Percentiles rank a stretch among this genome's conserved stretches.
phyloP scores from a whole-genome alignment of 1,140 invertebrate species.

The Pygmarrhopalites habei region DNA sequence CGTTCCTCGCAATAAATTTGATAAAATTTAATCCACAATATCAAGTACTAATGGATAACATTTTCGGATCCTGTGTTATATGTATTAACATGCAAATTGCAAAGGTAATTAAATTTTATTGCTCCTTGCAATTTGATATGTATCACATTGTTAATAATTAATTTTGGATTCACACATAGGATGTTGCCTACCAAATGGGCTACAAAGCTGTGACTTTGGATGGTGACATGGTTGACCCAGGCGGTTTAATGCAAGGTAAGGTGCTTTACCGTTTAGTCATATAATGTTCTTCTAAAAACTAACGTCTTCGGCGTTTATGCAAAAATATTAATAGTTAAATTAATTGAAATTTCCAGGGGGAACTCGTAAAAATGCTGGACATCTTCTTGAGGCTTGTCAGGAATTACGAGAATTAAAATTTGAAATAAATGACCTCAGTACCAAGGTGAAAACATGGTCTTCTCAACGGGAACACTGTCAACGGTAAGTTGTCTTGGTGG shows the following conservation, averaged over 20 bases:
- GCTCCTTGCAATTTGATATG: background rate
- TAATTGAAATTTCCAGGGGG: no score
- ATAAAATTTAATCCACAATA: conserved; percentile 66
- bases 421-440: background rate
- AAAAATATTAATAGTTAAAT: no score
- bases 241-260: conserved; percentile 77
- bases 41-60: conserved; percentile 73
- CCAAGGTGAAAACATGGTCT: background rate
- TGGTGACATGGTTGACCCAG: conserved; percentile 85
- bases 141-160: background rate
- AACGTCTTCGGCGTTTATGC: no score
- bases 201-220: conserved; percentile 80
- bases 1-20: conserved; percentile 71
- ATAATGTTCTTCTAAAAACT: no score
- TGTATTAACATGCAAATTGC: conserved; percentile 74
- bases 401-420: background rate
- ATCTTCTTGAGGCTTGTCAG: background rate
- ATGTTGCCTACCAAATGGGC: conserved; percentile 64
- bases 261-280: no score
- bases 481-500: no score
- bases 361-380: background rate
- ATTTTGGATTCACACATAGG: background rate
- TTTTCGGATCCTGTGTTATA: conserved; percentile 80
- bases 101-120: conserved; percentile 42
- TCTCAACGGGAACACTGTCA: no score